Percentiles rank a stretch among this genome's conserved stretches.
Evolutionary conservation across 2,113 vertebrate genomes (phyloP).

Genomic region (Myotis lucifugus): DNA sequence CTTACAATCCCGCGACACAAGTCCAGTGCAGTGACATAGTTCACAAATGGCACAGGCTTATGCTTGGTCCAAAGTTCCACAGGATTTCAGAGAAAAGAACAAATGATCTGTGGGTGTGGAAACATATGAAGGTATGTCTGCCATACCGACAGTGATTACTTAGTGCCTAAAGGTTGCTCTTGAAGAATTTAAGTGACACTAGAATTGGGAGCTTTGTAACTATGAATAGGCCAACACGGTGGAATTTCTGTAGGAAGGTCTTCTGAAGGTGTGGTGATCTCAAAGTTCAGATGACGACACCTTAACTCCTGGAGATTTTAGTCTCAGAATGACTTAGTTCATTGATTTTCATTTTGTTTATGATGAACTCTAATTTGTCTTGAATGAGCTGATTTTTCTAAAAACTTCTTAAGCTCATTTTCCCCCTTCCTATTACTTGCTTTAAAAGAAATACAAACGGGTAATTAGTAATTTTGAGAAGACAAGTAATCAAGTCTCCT

Average conservation of each 20-base stretch:
- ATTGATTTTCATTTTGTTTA: background rate
- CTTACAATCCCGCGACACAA: background rate
- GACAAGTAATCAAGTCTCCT: background rate
- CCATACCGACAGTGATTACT: background rate
- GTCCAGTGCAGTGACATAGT: background rate
- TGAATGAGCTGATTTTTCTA: background rate
- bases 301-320: background rate
- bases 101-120: background rate
- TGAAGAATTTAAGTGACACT: background rate
- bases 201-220: background rate
- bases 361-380: background rate
- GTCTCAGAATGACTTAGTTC: background rate
- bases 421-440: background rate
- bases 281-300: background rate
- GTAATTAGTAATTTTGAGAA: slow-evolving; percentile 21
- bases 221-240: background rate
- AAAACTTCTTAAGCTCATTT: background rate
- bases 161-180: background rate
- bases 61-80: background rate
- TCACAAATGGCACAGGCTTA: no score
- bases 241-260: background rate
- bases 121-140: background rate
- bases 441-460: slow-evolving; percentile 3
- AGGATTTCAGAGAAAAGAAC: background rate
- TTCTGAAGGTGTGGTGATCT: background rate